Evolutionary conservation across 2,113 vertebrate species (phyloP), one percentile per base, ranked within the genome.

Genomic region (Urocitellus parryii): DNA sequence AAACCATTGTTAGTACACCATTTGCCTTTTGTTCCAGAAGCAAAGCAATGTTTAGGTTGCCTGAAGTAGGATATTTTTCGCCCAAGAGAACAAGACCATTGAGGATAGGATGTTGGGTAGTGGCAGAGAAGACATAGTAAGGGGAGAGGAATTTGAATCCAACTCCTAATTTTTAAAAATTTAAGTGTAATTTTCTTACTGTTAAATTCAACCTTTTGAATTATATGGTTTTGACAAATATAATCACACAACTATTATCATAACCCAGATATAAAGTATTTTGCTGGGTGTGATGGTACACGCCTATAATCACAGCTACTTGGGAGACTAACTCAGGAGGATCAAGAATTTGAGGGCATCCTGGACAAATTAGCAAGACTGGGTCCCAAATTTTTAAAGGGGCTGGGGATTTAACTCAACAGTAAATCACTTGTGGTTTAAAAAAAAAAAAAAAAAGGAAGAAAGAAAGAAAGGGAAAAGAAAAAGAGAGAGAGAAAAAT

Each of bases 21-120:
- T 79, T 88, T 80, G 24, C 39, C 42, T 74, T 82, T 68, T 82
- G 20, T 91, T 76, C 45, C 72, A 65, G 70, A 94, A 94, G n/a
- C 24, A 79, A 81, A 80, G 72, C 51, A 39, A 32, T 73, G 8
- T 65, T 83, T 67, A 48, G 18, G 29, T 61, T 20, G 7, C 48
- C 29, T 16, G 16, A 89, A 86, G 65, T 53, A 16, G 45, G 27
- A 37, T 11, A 48, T 18, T 32, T 12, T 25, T 10, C 9, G 11
- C 22, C 17, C 27, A 68, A 7, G 24, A 95, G 39, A 45, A 74
- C 1, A 20, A 58, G 18, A 79, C 42, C 22, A 88, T 53, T 10
- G 29, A 90, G 74, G 32, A 53, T 39, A 73, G 25, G 51, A 42
- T 79, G 34, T 61, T 78, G 32, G 61, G 0, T 14, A 61, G 37